Evolutionary conservation across 2,797 vertebrate species (phyloP).

Genomic region (Pseudochaenichthys georgianus): DNA sequence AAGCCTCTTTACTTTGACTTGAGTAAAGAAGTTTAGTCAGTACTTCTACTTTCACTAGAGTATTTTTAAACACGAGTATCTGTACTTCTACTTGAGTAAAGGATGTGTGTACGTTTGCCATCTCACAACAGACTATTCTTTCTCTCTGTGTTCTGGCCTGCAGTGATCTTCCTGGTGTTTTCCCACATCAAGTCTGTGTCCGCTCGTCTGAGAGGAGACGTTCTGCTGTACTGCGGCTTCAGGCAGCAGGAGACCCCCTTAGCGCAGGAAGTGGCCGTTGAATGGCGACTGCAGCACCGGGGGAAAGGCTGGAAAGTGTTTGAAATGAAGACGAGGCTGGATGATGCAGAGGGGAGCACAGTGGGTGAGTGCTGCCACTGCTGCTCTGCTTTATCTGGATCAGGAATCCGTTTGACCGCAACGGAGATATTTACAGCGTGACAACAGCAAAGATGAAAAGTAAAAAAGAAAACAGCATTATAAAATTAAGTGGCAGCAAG

Average conservation of each 20-base stretch:
- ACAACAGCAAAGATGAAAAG: too few relatives aligned
- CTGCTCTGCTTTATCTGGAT: neutral
- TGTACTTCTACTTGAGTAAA: too few relatives aligned
- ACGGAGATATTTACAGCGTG: too few relatives aligned
- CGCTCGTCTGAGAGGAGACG: constrained; percentile 73
- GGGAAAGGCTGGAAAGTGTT: constrained; percentile 83
- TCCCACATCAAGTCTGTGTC: constrained; percentile 76
- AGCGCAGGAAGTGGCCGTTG: constrained; percentile 72
- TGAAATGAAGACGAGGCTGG: constrained; percentile 66
- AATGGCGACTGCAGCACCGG: constrained; percentile 89
- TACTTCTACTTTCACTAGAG: too few relatives aligned
- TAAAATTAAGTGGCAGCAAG: too few relatives aligned
- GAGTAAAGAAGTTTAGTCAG: too few relatives aligned
- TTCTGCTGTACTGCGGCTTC: constrained; percentile 86
- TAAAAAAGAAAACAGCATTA: too few relatives aligned
- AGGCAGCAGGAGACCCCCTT: constrained; percentile 75
- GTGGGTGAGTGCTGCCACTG: constrained; percentile 64
- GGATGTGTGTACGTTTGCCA: too few relatives aligned
- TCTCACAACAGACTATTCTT: too few relatives aligned
- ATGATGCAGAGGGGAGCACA: constrained; percentile 62
- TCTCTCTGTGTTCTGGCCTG: constrained; percentile 15
- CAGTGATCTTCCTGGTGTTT: constrained; percentile 90
- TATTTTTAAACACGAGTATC: too few relatives aligned
- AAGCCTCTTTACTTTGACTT: too few relatives aligned
- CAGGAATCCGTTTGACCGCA: too few relatives aligned